A percentile compares a stretch with the other conserved stretches of the same genome.
phyloP scores from a whole-genome alignment of 2,888 invertebrate species.

The Tetrapedia diversipes region DNA sequence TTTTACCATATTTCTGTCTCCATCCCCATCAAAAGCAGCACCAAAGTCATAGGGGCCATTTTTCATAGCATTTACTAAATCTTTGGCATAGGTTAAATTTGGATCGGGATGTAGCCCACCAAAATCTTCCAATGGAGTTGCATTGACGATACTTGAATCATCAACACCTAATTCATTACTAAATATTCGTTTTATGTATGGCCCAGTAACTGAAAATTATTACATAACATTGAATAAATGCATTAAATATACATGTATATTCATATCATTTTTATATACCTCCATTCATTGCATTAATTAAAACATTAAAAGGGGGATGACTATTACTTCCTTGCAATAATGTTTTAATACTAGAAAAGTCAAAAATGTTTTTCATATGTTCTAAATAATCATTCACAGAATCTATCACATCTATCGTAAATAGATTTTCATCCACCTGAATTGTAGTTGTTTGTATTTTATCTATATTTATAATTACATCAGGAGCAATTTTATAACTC shows the following conservation, averaged over 20 bases:
- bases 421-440: slow-evolving; percentile 88
- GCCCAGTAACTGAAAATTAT: slow-evolving; percentile 93
- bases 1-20: slow-evolving; percentile 84
- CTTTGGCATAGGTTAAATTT: slow-evolving; percentile 93
- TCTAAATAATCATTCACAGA: slow-evolving; percentile 94
- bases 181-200: slow-evolving; percentile 96
- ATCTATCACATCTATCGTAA: slow-evolving; percentile 95
- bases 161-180: slow-evolving; percentile 92
- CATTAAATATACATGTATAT: slow-evolving; percentile 9
- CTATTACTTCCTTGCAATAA: slow-evolving; percentile 88
- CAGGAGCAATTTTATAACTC: slow-evolving; percentile 91
- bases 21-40: slow-evolving; percentile 99
- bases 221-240: background rate
- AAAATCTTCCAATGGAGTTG: slow-evolving; percentile 95
- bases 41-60: slow-evolving; percentile 89
- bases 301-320: slow-evolving; percentile 90
- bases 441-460: slow-evolving; percentile 85
- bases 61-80: slow-evolving; percentile 87
- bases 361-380: slow-evolving; percentile 98
- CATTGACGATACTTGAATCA: slow-evolving; percentile 89
- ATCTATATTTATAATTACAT: slow-evolving; percentile 90
- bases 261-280: slow-evolving; percentile 84
- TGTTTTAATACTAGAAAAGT: slow-evolving; percentile 91
- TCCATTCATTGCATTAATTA: slow-evolving; percentile 97
- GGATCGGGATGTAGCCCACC: slow-evolving; percentile 99